Percentiles rank a stretch among this genome's conserved stretches.
Conservation (phyloP, 1,140 invertebrate genomes). For the Paraescarpia echinospica region DNA sequence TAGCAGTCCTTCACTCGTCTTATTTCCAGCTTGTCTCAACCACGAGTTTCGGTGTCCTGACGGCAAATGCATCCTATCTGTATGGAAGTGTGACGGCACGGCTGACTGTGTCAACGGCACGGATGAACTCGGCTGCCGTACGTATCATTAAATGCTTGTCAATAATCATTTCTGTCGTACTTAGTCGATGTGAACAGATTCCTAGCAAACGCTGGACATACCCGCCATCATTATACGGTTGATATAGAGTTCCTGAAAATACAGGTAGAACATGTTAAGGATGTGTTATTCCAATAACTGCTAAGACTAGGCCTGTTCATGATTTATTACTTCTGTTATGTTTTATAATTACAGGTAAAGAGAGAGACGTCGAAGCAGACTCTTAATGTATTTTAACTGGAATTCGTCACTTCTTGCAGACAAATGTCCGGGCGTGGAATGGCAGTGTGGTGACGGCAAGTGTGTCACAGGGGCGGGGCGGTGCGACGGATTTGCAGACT, state of each 20-base stretch:
- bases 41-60: conserved; percentile 30
- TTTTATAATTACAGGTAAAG: no score
- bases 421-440: neutral
- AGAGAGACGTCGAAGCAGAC: neutral
- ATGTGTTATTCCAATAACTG: no score
- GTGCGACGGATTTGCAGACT: neutral
- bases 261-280: no score
- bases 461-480: neutral
- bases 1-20: neutral
- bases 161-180: neutral
- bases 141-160: conserved; percentile 15
- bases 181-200: no score
- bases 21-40: conserved; percentile 30
- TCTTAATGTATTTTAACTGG: neutral
- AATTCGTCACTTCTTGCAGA: neutral
- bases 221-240: no score
- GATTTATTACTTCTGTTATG: no score
- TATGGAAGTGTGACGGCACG: conserved; percentile 40
- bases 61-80: conserved; percentile 39
- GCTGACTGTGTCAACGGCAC: conserved; percentile 35
- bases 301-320: no score
- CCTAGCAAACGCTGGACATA: no score
- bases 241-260: no score
- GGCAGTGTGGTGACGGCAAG: neutral
- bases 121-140: conserved; percentile 37